Base-by-base conservation (phyloP, 2,888 invertebrate species). In the Cynaeus angustus region DNA sequence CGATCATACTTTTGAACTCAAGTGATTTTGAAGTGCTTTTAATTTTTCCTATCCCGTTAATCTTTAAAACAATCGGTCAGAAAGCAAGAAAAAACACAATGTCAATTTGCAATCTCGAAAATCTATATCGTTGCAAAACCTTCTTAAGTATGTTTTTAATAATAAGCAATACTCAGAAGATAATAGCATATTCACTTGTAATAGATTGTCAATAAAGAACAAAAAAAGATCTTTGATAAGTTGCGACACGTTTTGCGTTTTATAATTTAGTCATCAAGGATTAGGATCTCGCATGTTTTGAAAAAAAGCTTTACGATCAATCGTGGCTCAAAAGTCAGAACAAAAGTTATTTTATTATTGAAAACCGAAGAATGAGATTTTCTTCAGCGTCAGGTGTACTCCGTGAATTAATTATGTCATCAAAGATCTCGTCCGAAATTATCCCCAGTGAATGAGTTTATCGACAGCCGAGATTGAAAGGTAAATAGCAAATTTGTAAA, bases 401-500 rank as follows among this genome's bases (percentile, higher is more conserved):
- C 14, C 41, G 26, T 56, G 37, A 56, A 56, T 56, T 38, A 56
- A 56, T 56, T 38, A 56, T 38, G 56, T 43, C 56, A 21, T 56
- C 56, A 56, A 56, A 56, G 41, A 43, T 28, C 28, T 4, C 12
- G 59, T 59, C 12, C 30, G 30, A 62, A 62, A 62, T 62, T 41
- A 45, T 66, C 65, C 43, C 38, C 43, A 52, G 30, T 66, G 43
- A 67, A 59, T 37, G 45, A 67, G 52, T 67, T 67, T 61, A 67
- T 67, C 67, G 59, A 66, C 10, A 33, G 58, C 30, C 50, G 50
- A 41, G 66, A 66, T 66, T 66, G 58, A 61, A 67, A 67, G 52
- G 59, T 59, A 67, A 67, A 67, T 61, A 61, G 59, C 59, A 59
- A 67, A 67, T 67, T 67, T 67, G 67, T 67, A 70, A 68, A 66